These are phyloP conservation scores for Heteromormyrus szaboi DNA, from an alignment of 2,797 vertebrate genomes.

Conservation along the genomic window DNA sequence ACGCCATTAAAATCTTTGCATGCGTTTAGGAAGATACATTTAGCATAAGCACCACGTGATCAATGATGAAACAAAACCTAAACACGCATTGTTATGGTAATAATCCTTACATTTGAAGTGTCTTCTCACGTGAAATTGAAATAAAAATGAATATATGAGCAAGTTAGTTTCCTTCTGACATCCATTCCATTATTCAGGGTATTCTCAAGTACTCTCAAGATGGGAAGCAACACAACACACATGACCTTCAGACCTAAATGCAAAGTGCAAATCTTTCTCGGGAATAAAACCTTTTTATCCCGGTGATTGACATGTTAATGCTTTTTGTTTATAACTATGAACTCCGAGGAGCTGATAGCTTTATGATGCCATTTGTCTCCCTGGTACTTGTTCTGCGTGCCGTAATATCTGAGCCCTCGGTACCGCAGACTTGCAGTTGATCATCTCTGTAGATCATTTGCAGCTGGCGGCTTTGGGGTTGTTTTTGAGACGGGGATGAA, in stretches of 20 bases:
- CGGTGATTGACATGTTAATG: background rate
- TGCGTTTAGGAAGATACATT: background rate
- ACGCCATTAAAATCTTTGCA: conserved; percentile 5
- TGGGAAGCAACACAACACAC: background rate
- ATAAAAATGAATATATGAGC: background rate
- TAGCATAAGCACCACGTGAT: background rate
- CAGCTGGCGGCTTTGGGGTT: conserved; percentile 20
- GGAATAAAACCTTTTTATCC: background rate
- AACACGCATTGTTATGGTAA: background rate
- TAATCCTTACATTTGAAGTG: background rate
- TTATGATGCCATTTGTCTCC: background rate
- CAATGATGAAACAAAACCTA: background rate
- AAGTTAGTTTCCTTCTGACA: background rate
- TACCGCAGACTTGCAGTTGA: conserved; percentile 34
- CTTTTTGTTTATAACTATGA: background rate
- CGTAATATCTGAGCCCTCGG: background rate
- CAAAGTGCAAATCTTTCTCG: background rate
- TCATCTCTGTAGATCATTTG: conserved; percentile 41
- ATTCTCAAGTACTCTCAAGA: background rate
- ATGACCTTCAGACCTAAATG: background rate
- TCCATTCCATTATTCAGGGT: background rate
- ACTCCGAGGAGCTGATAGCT: background rate
- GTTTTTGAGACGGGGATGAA: conserved; percentile 27
- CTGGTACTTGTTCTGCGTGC: background rate
- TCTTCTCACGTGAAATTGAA: background rate